Percentiles rank a stretch among this genome's conserved stretches.
phyloP scores from a whole-genome alignment of 1,140 invertebrate genomes.

The Stegodyphus mimosarum region DNA sequence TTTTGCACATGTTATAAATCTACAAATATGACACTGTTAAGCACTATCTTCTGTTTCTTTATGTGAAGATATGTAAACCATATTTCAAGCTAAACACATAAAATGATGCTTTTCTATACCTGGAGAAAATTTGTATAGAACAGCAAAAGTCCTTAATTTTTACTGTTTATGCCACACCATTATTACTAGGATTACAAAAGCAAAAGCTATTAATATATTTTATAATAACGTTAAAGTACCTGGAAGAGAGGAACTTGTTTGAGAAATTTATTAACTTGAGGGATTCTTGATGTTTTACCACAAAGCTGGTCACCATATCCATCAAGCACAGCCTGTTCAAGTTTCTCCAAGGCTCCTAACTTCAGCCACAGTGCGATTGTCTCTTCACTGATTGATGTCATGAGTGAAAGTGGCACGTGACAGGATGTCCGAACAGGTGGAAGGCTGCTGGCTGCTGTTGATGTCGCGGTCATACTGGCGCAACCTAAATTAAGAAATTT shows the following conservation, averaged over 20 bases:
- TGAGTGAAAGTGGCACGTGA: slow-evolving; percentile 47
- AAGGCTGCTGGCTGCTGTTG: slow-evolving; percentile 50
- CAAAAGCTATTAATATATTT: too few relatives aligned
- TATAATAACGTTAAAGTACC: slow-evolving; percentile 71
- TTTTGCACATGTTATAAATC: too few relatives aligned
- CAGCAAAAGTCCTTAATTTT: too few relatives aligned
- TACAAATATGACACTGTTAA: too few relatives aligned
- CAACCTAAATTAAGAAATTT: background rate
- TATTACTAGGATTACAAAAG: too few relatives aligned
- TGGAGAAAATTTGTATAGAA: too few relatives aligned
- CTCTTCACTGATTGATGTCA: slow-evolving; percentile 61
- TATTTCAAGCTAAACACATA: too few relatives aligned
- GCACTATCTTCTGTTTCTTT: too few relatives aligned
- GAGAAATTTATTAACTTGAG: slow-evolving; percentile 88
- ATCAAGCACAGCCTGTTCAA: slow-evolving; percentile 85
- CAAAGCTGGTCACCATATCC: slow-evolving; percentile 84
- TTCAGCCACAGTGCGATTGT: slow-evolving; percentile 73
- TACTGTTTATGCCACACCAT: too few relatives aligned
- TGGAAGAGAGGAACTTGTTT: slow-evolving; percentile 90
- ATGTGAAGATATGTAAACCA: too few relatives aligned
- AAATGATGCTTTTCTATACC: too few relatives aligned
- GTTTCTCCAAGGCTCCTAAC: slow-evolving; percentile 85
- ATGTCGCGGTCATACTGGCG: slow-evolving; percentile 43
- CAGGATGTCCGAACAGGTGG: slow-evolving; percentile 55
- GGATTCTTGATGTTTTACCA: slow-evolving; percentile 78